Evolutionary conservation across 2,888 invertebrate genomes (phyloP), one percentile per base, ranked within the genome.

Genomic region (Lissocephala sabroskyi): DNA sequence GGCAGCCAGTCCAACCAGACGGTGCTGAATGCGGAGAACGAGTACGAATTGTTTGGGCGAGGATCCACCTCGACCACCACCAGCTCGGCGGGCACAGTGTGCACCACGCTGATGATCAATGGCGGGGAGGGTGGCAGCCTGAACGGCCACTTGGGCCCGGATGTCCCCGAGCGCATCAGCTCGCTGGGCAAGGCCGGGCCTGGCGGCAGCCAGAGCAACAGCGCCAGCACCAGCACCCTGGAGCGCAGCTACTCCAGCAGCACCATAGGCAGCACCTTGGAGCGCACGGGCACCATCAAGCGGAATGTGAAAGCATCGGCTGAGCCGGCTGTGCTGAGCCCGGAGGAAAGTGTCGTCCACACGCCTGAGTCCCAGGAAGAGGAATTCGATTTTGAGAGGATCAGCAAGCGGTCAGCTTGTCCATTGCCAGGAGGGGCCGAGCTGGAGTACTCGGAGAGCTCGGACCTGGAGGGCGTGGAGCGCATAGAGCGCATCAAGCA

Each of bases 51-150:
- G 29, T 96, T 94, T 80, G 95, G 95, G n/a, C 91, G 93, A 84
- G 95, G 95, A 2, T 94, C 94, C 1, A 95, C 95, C 0, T 94
- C 94, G 43, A 95, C 95, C 1, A 95, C 95, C 0, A 94, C 95
- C 0, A 95, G 95, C 79, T 95, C 95, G 0, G 94, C 94, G 36
- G 95, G 95, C 44, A 95, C 95, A 0, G 94, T 95, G 14, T 95
- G 94, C 77, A 95, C 94, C 0, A 92, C 94, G 1, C 82, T 94
- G 46, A 87, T 92, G 86, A 91, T 92, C 7, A 88, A 89, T 30
- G 68, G 52, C n/a, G 88, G 88, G 48, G 90, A 90, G 68, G 89
- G 88, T 65, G 58, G 59, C 11, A 65, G 61, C 23, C 86, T 87
- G 60, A 90, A 89, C 28, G 47, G 56, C 14, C 56, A 56, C 0